Evolutionary conservation across 2,888 invertebrate genomes (phyloP).

Genomic region (Caenorhabditis doughertyi): DNA sequence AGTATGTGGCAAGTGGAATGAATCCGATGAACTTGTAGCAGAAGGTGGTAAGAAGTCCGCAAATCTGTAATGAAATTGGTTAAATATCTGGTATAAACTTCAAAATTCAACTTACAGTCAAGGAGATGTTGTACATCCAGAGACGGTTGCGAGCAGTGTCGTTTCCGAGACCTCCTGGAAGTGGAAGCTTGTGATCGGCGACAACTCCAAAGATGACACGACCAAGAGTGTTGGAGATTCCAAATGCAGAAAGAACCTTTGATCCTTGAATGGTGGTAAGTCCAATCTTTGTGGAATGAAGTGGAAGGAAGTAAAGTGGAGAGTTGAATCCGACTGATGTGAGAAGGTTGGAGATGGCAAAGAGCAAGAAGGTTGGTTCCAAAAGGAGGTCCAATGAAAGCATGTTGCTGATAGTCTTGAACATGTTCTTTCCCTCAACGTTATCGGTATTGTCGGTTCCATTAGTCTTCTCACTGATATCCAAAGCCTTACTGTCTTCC

Average conservation of each 20-base stretch:
- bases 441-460: slow-evolving; percentile 65
- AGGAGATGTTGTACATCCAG: slow-evolving; percentile 91
- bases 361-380: slow-evolving; percentile 92
- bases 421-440: slow-evolving; percentile 70
- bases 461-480: slow-evolving; percentile 60
- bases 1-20: slow-evolving; percentile 88
- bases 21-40: slow-evolving; percentile 89
- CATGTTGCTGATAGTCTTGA: slow-evolving; percentile 85
- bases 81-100: background rate
- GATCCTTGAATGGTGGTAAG: slow-evolving; percentile 70
- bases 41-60: slow-evolving; percentile 92
- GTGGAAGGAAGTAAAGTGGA: slow-evolving; percentile 89
- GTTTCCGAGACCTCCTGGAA: slow-evolving; percentile 85
- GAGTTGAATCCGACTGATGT: slow-evolving; percentile 96
- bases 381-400: slow-evolving; percentile 91
- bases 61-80: slow-evolving; percentile 84
- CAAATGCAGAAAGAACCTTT: slow-evolving; percentile 75
- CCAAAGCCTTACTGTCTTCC: slow-evolving; percentile 62
- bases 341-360: slow-evolving; percentile 94
- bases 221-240: slow-evolving; percentile 90
- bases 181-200: slow-evolving; percentile 75
- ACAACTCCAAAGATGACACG: slow-evolving; percentile 90
- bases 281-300: slow-evolving; percentile 71
- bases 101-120: slow-evolving; percentile 86
- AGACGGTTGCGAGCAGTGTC: slow-evolving; percentile 93